phyloP scores from a whole-genome alignment of 2,888 invertebrate species.

The Liposcelis brunnea region DNA sequence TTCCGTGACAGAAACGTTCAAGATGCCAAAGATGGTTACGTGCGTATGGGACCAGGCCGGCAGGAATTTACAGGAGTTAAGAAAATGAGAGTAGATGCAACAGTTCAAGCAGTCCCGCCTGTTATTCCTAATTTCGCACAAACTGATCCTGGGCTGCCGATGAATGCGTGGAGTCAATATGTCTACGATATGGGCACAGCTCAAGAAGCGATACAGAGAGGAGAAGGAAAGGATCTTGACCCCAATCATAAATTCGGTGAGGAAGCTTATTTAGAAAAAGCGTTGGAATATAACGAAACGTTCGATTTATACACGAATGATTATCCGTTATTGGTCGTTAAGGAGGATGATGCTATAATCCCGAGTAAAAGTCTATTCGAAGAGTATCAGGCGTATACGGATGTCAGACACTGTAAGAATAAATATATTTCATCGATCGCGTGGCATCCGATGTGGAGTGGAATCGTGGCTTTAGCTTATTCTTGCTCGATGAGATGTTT shows the following conservation, averaged over 20 bases:
- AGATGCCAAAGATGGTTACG: neutral
- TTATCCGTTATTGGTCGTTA: constrained; percentile 32
- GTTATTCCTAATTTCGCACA: constrained; percentile 20
- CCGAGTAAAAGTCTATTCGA: constrained; percentile 19
- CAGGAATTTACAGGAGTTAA: neutral
- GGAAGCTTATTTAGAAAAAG: neutral
- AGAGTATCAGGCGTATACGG: constrained; percentile 23
- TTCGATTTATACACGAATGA: constrained; percentile 45
- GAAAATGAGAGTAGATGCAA: constrained; percentile 1
- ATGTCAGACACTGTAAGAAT: constrained; percentile 32
- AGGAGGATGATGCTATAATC: constrained; percentile 21
- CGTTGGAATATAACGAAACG: constrained; percentile 19
- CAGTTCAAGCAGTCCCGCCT: constrained; percentile 12
- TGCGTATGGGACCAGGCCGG: neutral
- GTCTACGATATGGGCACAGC: constrained; percentile 12
- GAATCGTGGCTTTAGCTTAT: constrained; percentile 7
- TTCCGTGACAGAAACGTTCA: neutral
- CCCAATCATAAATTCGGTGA: neutral
- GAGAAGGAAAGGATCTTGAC: neutral
- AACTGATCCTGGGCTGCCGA: constrained; percentile 23
- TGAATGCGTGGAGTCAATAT: constrained; percentile 26
- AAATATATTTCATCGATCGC: constrained; percentile 44
- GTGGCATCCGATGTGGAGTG: constrained; percentile 53
- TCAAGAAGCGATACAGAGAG: neutral
- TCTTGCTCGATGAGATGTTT: neutral